Conservation (phyloP, 1,140 invertebrate species). For the Bemisia tabaci region DNA sequence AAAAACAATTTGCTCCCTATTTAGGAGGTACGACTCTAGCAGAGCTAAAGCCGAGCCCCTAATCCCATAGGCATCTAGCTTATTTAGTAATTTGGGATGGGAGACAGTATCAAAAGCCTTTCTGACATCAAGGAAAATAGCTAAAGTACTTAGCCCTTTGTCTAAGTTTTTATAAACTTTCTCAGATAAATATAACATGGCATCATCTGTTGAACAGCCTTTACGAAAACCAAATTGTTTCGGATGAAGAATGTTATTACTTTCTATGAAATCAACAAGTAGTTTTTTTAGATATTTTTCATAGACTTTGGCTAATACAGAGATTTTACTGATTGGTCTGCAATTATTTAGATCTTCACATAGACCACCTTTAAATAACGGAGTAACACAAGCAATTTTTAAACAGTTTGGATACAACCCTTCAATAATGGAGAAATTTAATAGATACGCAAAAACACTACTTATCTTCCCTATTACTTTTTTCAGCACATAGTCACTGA, state of each 20-base stretch:
- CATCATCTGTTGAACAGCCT: too few relatives aligned
- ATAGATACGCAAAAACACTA: too few relatives aligned
- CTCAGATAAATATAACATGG: too few relatives aligned
- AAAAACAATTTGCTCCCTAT: constrained; percentile 6
- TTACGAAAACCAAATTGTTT: constrained; percentile 7
- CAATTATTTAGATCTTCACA: constrained; percentile 6
- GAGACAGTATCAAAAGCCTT: constrained; percentile 2
- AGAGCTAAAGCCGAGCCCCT: neutral
- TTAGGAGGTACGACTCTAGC: neutral
- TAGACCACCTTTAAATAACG: constrained; percentile 4
- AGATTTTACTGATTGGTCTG: constrained; percentile 1
- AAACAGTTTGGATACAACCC: constrained; percentile 5
- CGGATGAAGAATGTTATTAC: constrained; percentile 1
- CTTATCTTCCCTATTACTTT: too few relatives aligned
- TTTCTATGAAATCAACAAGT: constrained; percentile 8
- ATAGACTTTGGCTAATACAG: constrained; percentile 7
- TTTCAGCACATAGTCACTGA: too few relatives aligned
- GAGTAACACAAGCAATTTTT: constrained; percentile 1
- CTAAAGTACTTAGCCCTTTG: neutral
- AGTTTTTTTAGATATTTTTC: neutral
- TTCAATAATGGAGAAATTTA: too few relatives aligned
- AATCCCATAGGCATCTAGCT: neutral
- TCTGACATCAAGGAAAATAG: neutral
- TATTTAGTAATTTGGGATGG: constrained; percentile 1
- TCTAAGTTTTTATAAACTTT: too few relatives aligned